Conservation (phyloP, 1,140 invertebrate species). For the Atopsyche davidsoni region DNA sequence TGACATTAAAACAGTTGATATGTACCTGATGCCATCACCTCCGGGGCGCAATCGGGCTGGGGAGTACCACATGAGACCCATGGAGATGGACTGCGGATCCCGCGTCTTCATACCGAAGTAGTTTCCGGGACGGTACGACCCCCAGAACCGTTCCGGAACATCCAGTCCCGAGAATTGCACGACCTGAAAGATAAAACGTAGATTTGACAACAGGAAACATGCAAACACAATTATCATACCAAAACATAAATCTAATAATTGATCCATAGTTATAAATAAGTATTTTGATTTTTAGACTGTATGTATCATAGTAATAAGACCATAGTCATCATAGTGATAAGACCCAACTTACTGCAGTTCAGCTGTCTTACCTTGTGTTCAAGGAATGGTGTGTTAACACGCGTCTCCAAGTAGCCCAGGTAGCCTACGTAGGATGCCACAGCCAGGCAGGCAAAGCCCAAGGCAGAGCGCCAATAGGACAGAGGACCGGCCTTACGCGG, state of each 20-base stretch:
- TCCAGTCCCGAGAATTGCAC: slow-evolving; percentile 61
- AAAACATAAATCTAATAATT: too few relatives aligned
- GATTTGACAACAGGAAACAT: too few relatives aligned
- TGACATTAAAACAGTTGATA: too few relatives aligned
- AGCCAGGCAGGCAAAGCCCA: slow-evolving; percentile 49
- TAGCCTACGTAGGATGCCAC: slow-evolving; percentile 70
- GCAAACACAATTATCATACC: neutral
- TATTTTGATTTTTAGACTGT: too few relatives aligned
- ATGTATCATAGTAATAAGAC: too few relatives aligned
- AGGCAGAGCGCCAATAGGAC: slow-evolving; percentile 47
- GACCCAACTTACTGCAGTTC: too few relatives aligned
- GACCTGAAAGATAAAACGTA: slow-evolving; percentile 48
- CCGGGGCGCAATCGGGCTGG: slow-evolving; percentile 58
- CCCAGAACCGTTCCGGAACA: slow-evolving; percentile 84
- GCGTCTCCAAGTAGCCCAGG: slow-evolving; percentile 76
- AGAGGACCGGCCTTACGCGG: slow-evolving; percentile 28
- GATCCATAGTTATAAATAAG: too few relatives aligned
- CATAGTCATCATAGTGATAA: too few relatives aligned
- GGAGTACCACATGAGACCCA: slow-evolving; percentile 96
- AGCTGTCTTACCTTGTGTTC: slow-evolving; percentile 71
- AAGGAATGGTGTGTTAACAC: slow-evolving; percentile 81
- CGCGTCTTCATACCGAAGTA: slow-evolving; percentile 90
- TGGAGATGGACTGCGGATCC: slow-evolving; percentile 78
- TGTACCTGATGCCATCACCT: slow-evolving; percentile 67
- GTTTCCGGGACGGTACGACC: slow-evolving; percentile 79